Conservation (phyloP, 1,140 invertebrate genomes). For the Trigoniulus corallinus region DNA sequence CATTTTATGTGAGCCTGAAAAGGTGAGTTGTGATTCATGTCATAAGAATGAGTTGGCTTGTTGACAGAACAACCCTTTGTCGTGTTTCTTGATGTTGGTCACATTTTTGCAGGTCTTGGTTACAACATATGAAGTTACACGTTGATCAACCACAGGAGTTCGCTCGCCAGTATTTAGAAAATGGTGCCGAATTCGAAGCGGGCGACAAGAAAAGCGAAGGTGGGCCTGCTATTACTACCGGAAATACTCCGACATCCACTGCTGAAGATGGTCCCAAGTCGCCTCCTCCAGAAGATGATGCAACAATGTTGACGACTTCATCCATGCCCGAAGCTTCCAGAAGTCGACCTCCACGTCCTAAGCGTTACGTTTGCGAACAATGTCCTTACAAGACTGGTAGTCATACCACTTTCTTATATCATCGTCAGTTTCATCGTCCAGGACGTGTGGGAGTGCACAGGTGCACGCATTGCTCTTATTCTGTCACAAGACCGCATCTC, state of each 20-base stretch:
- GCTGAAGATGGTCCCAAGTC: too few species aligned
- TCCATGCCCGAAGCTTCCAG: background rate
- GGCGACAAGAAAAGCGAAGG: background rate
- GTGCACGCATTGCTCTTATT: slow-evolving; percentile 62
- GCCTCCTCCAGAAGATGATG: too few species aligned
- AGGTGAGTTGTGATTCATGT: slow-evolving; percentile 24
- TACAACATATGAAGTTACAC: slow-evolving; percentile 27
- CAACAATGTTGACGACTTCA: too few species aligned
- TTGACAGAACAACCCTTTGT: slow-evolving; percentile 11
- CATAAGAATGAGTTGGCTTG: too few species aligned
- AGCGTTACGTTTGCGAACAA: slow-evolving; percentile 46
- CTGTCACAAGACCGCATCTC: slow-evolving; percentile 57
- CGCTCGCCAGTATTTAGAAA: too few species aligned
- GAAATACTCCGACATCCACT: too few species aligned
- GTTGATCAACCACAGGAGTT: background rate
- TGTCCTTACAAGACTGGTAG: slow-evolving; percentile 68
- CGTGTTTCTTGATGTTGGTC: slow-evolving; percentile 13
- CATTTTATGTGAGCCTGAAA: slow-evolving; percentile 49
- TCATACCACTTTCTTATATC: slow-evolving; percentile 66
- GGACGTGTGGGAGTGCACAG: slow-evolving; percentile 44
- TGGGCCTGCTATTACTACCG: background rate
- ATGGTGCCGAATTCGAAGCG: slow-evolving; percentile 8
- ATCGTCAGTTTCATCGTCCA: slow-evolving; percentile 65
- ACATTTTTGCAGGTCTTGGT: slow-evolving; percentile 18
- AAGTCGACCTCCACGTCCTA: slow-evolving; percentile 13